These are phyloP conservation scores for Phortica magna DNA, from an alignment of 2,888 invertebrate genomes.

Conservation along the genomic window DNA sequence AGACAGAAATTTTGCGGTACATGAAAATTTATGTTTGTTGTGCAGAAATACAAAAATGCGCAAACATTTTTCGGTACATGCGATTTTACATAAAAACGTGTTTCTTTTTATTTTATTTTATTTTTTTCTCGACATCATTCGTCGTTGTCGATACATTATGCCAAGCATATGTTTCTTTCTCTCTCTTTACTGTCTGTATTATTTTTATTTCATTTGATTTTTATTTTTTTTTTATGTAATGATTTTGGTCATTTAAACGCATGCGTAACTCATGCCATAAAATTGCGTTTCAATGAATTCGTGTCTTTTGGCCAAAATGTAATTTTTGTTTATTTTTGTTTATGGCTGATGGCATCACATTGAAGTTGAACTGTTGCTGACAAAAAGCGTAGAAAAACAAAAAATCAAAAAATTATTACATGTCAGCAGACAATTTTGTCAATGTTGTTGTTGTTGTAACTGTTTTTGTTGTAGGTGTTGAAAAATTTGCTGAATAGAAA, in stretches of 20 bases:
- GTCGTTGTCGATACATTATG: conserved; percentile 4
- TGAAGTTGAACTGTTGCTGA: not conserved
- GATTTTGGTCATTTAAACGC: conserved; percentile 28
- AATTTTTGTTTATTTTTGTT: conserved; percentile 1
- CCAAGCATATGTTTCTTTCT: not conserved
- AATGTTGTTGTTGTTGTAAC: not conserved
- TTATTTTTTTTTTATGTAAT: not conserved
- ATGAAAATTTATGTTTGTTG: not conserved
- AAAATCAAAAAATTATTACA: conserved; percentile 12
- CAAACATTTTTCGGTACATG: not conserved
- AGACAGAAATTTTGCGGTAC: not conserved
- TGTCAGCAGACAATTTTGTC: conserved; percentile 18
- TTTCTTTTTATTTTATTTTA: not conserved
- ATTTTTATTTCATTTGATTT: not conserved
- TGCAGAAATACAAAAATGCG: not conserved
- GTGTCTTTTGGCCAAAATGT: conserved; percentile 21
- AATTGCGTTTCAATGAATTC: conserved; percentile 17
- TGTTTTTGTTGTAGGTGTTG: conserved; percentile 26
- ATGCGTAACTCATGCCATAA: conserved; percentile 31
- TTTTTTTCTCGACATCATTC: not conserved
- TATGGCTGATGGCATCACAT: not conserved
- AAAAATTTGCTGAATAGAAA: conserved; percentile 1
- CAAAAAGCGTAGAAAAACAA: not conserved
- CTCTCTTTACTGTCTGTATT: not conserved
- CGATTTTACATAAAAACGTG: conserved; percentile 20